phyloP scores from a whole-genome alignment of 2,113 vertebrate genomes.

The Gorsachius goisagi region DNA sequence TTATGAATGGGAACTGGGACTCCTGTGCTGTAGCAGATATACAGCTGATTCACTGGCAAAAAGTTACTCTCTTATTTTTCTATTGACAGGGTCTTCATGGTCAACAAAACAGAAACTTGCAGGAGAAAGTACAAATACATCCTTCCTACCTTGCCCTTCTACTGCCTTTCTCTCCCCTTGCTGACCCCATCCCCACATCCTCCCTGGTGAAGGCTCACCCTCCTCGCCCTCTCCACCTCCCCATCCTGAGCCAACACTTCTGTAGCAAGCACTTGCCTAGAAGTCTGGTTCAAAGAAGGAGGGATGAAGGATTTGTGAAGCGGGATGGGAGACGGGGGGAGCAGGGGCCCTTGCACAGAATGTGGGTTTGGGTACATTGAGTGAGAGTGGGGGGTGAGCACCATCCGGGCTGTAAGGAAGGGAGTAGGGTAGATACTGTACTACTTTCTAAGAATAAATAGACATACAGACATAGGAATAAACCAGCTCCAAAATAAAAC shows the following conservation, averaged over 20 bases:
- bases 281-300: background rate
- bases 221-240: background rate
- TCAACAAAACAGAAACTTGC: background rate
- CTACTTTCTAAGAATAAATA: background rate
- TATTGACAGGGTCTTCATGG: background rate
- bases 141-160: background rate
- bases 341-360: background rate
- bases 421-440: background rate
- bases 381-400: accelerated
- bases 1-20: background rate
- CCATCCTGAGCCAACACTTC: background rate
- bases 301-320: background rate
- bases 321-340: background rate
- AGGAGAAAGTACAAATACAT: background rate
- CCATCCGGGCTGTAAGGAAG: accelerated
- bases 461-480: background rate
- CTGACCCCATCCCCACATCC: background rate
- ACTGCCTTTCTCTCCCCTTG: background rate
- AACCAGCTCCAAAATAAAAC: background rate
- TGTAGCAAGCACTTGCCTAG: background rate
- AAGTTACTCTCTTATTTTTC: background rate
- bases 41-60: background rate
- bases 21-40: background rate
- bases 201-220: background rate
- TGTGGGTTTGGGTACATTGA: accelerated